Percentiles rank a stretch among this genome's conserved stretches.
Evolutionary conservation across 1,140 invertebrate genomes (phyloP).

Genomic region (Apis mellifera): DNA sequence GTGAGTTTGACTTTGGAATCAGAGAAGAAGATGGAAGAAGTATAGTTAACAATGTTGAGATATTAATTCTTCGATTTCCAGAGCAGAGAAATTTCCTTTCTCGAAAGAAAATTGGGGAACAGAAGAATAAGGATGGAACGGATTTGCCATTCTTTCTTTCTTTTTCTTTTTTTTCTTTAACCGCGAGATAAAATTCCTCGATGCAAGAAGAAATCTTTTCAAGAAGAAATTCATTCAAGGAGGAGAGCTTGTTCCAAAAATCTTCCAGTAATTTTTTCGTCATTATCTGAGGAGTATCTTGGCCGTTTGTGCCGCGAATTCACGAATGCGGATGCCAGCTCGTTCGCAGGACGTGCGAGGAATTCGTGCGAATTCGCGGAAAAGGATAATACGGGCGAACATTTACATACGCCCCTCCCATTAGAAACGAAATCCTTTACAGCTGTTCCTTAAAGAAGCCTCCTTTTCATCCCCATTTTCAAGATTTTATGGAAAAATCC

Average conservation of each 20-base stretch:
- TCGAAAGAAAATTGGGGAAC: neutral
- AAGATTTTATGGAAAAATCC: too few species aligned
- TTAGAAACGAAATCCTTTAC: constrained; percentile 1
- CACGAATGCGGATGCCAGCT: constrained; percentile 52
- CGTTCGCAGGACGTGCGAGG: constrained; percentile 59
- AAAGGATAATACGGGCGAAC: constrained; percentile 31
- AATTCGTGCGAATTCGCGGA: constrained; percentile 61
- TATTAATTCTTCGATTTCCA: too few species aligned
- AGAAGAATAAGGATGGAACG: neutral
- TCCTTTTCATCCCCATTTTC: too few species aligned
- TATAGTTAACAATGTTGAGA: too few species aligned
- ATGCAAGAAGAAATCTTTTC: neutral
- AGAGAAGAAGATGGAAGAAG: too few species aligned
- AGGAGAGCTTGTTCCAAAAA: neutral
- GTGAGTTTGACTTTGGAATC: neutral
- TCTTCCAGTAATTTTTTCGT: constrained; percentile 31
- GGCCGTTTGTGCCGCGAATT: constrained; percentile 27
- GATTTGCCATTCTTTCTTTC: neutral
- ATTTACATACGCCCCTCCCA: constrained; percentile 2
- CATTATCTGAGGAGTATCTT: constrained; percentile 44
- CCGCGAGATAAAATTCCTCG: neutral
- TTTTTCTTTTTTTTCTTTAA: neutral
- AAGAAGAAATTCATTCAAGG: neutral
- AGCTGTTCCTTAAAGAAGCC: neutral
- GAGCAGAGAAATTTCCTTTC: neutral